phyloP scores from a whole-genome alignment of 2,888 invertebrate genomes.

The Synanthedon formicaeformis region DNA sequence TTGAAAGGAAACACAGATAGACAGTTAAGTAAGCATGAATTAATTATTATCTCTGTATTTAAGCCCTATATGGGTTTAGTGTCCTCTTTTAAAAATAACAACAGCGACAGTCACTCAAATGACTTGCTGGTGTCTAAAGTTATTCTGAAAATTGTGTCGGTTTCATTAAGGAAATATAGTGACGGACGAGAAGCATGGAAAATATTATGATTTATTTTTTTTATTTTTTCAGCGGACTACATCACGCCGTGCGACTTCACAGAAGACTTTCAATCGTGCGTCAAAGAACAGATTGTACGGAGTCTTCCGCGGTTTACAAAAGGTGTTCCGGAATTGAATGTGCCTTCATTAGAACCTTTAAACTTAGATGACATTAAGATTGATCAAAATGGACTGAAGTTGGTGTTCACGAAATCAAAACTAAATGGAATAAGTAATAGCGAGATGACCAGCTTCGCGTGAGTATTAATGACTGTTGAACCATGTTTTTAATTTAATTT shows the following conservation, averaged over 20 bases:
- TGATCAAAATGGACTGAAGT: constrained; percentile 43
- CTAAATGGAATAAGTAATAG: constrained; percentile 42
- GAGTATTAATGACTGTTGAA: constrained; percentile 15
- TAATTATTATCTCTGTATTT: no score
- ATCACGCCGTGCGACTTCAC: constrained; percentile 38
- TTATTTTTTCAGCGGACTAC: constrained; percentile 44
- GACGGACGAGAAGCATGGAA: no score
- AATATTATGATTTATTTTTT: neutral
- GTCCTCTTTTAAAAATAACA: no score
- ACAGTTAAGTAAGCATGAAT: no score
- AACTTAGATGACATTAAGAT: constrained; percentile 43
- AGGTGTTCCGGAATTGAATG: constrained; percentile 44
- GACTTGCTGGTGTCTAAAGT: no score
- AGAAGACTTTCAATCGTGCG: constrained; percentile 29
- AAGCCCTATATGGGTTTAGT: no score
- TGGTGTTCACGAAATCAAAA: constrained; percentile 34
- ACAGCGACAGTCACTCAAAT: no score
- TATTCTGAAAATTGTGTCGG: no score
- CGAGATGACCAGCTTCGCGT: constrained; percentile 39
- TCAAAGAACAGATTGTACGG: constrained; percentile 35
- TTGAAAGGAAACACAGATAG: no score
- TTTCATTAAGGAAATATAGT: no score
- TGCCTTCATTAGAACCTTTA: constrained; percentile 49
- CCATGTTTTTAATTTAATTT: no score
- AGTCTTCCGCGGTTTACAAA: constrained; percentile 40